These are phyloP conservation scores for Cataglyphis cursor DNA, from an alignment of 2,888 invertebrate genomes.

Conservation along the genomic window DNA sequence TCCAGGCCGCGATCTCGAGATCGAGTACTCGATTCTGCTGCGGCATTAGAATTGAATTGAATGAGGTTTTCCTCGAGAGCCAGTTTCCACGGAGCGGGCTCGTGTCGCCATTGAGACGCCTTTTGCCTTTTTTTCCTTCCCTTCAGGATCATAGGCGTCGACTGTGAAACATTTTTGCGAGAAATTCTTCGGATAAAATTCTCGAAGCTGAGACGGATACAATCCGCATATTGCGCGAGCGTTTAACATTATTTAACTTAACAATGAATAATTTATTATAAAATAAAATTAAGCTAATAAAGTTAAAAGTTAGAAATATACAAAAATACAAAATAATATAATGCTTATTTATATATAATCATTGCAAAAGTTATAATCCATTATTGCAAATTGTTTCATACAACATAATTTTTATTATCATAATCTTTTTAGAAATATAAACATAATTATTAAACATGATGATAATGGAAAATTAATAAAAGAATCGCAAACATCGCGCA, in stretches of 20 bases:
- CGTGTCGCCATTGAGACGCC: conserved; percentile 64
- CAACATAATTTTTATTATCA: neutral
- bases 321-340: neutral
- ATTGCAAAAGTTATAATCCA: neutral
- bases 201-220: neutral
- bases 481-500: neutral
- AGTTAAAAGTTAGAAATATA: neutral
- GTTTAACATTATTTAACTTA: neutral
- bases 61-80: conserved; percentile 74
- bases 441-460: neutral
- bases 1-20: conserved; percentile 60
- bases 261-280: neutral
- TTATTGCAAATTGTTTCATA: neutral
- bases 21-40: conserved; percentile 65
- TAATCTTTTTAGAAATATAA: neutral
- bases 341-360: neutral
- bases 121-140: conserved; percentile 64
- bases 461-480: neutral
- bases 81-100: conserved; percentile 69
- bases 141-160: conserved; percentile 29
- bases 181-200: neutral
- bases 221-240: neutral
- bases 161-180: conserved; percentile 1
- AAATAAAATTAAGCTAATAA: neutral
- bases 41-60: conserved; percentile 81